Base-by-base conservation (phyloP, 2,888 invertebrate species). In the Standfussiana lucernea region DNA sequence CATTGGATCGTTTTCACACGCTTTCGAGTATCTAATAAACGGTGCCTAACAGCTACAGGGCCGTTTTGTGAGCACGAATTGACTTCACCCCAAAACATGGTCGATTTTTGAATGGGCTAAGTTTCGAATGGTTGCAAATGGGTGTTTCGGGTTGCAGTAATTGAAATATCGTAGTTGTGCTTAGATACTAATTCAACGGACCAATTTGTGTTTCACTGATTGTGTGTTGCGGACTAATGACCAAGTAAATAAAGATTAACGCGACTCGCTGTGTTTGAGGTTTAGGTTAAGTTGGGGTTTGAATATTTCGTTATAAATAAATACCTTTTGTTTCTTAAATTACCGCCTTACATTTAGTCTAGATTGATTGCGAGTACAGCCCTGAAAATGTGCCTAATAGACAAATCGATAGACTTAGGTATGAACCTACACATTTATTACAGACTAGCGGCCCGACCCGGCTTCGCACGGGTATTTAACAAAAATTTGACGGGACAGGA, bases 1-100 rank as follows among this genome's bases (percentile, higher is more conserved):
- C 72, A 75, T 79, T 66, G 74, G 86, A 77, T 77, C 62, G 82
- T 77, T 85, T 82, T 82, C 82, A 84, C 85, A 70, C 75, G 69
- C 70, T 77, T 72, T 70, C 59, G 62, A 72, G 65, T 61, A 53
- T 75, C 74, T 75, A 77, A 77, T 82, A 84, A 85, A 77, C 73
- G 72, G 37, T 61, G 62, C 35, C 15, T 35, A 85, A 82, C 53
- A 73, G n/a, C 62, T 72, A 61, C 42, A 65, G 45, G 50, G 42
- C 71, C 67, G 67, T 85, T 82, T 74, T 71, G 71, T 75, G 83
- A 75, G 50, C 62, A 77, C 75, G 73, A 78, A 84, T 82, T 82
- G 84, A 84, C 83, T 84, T 77, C 72, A 65, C 59, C 69, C 69
- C 70, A 59, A 71, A 82, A 84, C 70, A 80, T 71, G 40, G 65